Percentiles rank a stretch among this genome's conserved stretches.
Evolutionary conservation across 1,140 invertebrate genomes (phyloP).

Genomic region (Tenebrio molitor): DNA sequence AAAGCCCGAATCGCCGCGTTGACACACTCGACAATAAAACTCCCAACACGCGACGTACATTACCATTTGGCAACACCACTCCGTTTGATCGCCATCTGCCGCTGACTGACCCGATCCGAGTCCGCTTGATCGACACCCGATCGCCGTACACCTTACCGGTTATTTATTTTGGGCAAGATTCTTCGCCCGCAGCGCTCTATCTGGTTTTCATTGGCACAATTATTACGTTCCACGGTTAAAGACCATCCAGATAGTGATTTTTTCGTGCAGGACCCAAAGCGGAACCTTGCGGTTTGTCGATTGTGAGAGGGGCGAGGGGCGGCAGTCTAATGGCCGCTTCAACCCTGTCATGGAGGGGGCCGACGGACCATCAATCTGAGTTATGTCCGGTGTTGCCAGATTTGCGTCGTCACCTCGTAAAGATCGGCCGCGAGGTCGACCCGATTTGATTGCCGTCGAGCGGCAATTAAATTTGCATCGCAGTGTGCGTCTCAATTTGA

Average conservation of each 20-base stretch:
- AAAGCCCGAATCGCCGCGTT: background rate
- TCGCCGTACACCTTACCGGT: background rate
- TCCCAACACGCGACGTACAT: background rate
- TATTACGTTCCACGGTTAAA: background rate
- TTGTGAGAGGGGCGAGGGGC: background rate
- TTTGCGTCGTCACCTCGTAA: slow-evolving; percentile 40
- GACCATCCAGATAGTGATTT: background rate
- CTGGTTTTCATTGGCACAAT: slow-evolving; percentile 10
- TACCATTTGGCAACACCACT: background rate
- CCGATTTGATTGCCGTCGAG: background rate
- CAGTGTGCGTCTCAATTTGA: slow-evolving; percentile 61
- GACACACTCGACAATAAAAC: background rate
- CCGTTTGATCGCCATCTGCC: background rate
- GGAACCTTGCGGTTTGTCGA: too few relatives aligned
- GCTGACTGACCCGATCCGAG: background rate
- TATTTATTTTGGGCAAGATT: slow-evolving; percentile 2
- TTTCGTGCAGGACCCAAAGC: too few relatives aligned
- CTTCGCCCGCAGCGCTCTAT: background rate
- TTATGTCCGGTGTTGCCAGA: slow-evolving; percentile 46
- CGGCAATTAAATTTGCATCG: slow-evolving; percentile 60
- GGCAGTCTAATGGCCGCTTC: slow-evolving; percentile 40
- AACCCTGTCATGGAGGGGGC: slow-evolving; percentile 44
- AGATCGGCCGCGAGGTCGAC: background rate
- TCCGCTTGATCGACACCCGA: too few relatives aligned
- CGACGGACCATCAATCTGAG: slow-evolving; percentile 30